Percentiles rank a stretch among this genome's conserved stretches.
These are phyloP conservation scores for Ophioninae sp. DNA, from an alignment of 2,888 invertebrate species.

Conservation along the genomic window DNA sequence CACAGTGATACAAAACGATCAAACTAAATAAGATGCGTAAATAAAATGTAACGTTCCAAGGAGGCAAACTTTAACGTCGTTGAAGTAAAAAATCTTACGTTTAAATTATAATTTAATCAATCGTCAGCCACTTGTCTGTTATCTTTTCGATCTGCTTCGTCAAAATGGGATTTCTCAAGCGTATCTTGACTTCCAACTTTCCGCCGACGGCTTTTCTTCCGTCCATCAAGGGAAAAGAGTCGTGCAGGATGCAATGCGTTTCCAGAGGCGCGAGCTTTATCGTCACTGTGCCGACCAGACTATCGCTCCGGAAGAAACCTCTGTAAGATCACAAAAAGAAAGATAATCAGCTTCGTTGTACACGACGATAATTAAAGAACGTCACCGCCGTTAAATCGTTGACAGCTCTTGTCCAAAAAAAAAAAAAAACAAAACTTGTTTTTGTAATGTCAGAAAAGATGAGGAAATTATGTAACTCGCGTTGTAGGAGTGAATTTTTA, in stretches of 20 bases:
- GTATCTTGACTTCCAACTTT: conserved; percentile 93
- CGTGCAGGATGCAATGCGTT: conserved; percentile 93
- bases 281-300: conserved; percentile 90
- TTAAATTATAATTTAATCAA: conserved; percentile 83
- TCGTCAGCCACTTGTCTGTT: conserved; percentile 95
- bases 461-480: background rate
- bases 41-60: background rate
- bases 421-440: background rate
- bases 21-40: background rate
- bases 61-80: background rate
- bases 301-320: conserved; percentile 95
- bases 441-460: too few species aligned
- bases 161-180: conserved; percentile 93
- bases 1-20: background rate
- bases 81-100: background rate
- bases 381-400: background rate
- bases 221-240: conserved; percentile 95
- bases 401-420: background rate
- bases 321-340: conserved; percentile 83
- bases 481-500: background rate
- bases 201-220: conserved; percentile 94
- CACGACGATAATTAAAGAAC: background rate
- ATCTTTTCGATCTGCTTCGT: conserved; percentile 94
- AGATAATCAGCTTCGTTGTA: conserved; percentile 13
- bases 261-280: conserved; percentile 96